Evolutionary conservation across 2,113 vertebrate species (phyloP).

Genomic region (Scomber japonicus): DNA sequence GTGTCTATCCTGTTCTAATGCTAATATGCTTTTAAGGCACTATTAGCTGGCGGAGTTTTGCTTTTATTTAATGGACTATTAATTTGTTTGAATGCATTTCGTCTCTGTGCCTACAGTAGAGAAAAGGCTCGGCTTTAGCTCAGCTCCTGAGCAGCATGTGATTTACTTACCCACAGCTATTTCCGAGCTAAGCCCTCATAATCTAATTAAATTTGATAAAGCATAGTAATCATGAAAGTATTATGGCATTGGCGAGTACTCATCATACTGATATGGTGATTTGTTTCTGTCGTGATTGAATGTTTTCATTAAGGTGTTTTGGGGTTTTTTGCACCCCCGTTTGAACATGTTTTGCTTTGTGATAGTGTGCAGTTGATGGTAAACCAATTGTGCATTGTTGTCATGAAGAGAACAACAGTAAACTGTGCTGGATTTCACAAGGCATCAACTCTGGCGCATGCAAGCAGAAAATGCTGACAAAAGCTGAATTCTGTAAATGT

Average conservation of each 20-base stretch:
- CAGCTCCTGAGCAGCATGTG: conserved; percentile 37
- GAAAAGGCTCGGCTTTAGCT: conserved; percentile 56
- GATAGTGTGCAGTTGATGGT: conserved; percentile 7
- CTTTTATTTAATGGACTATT: conserved; percentile 83
- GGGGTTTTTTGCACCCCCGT: conserved; percentile 18
- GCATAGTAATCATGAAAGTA: conserved; percentile 70
- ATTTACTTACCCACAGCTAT: conserved; percentile 70
- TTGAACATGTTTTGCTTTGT: conserved; percentile 41
- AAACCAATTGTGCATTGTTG: conserved; percentile 25
- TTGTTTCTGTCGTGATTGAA: conserved; percentile 43
- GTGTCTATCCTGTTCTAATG: conserved; percentile 61
- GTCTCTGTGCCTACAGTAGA: conserved; percentile 58
- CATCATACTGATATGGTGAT: conserved; percentile 62
- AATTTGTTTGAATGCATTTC: conserved; percentile 78
- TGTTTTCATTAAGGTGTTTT: conserved; percentile 19
- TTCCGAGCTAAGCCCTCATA: conserved; percentile 61
- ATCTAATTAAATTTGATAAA: conserved; percentile 78
- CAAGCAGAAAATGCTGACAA: conserved; percentile 62
- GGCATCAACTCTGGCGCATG: not conserved
- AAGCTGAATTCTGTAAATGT: conserved; percentile 58
- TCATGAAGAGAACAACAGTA: conserved; percentile 12
- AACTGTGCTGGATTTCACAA: conserved; percentile 25
- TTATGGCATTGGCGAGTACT: conserved; percentile 56
- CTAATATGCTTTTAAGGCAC: conserved; percentile 79
- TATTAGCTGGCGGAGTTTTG: conserved; percentile 61